phyloP scores from a whole-genome alignment of 2,113 vertebrate species.

The Proteles cristata region DNA sequence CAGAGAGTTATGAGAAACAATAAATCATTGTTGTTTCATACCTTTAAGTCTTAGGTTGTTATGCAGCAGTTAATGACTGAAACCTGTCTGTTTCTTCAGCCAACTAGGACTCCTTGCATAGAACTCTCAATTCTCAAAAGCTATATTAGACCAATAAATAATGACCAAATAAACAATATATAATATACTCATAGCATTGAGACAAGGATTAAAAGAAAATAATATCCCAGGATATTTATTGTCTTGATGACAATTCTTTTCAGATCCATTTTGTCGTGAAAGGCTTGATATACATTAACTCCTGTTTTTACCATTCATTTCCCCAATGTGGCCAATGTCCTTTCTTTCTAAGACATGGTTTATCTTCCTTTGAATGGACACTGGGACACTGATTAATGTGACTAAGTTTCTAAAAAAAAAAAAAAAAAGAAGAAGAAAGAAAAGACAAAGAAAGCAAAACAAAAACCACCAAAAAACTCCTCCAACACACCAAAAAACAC shows the following conservation, averaged over 20 bases:
- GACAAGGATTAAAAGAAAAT: conserved; percentile 10
- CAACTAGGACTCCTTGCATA: neutral
- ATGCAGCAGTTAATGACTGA: neutral
- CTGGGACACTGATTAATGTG: neutral
- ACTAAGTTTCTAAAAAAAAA: neutral
- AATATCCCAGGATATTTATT: neutral
- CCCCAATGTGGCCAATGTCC: neutral
- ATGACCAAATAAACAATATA: conserved; percentile 1
- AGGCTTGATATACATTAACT: neutral
- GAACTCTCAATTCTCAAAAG: conserved; percentile 13
- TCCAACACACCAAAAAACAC: neutral
- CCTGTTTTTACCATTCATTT: neutral
- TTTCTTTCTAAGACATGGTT: neutral
- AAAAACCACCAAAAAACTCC: neutral
- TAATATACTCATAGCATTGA: neutral
- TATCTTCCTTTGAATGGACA: neutral
- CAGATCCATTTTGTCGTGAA: neutral
- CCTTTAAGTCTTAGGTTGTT: neutral
- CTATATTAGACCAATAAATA: neutral
- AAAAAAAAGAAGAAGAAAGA: neutral
- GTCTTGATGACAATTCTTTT: neutral
- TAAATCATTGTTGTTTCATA: neutral
- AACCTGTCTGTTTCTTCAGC: neutral
- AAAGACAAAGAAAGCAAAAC: too few species aligned
- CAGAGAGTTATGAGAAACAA: neutral